phyloP scores from a whole-genome alignment of 2,888 invertebrate genomes.

The Dicyrtoma fusca region DNA sequence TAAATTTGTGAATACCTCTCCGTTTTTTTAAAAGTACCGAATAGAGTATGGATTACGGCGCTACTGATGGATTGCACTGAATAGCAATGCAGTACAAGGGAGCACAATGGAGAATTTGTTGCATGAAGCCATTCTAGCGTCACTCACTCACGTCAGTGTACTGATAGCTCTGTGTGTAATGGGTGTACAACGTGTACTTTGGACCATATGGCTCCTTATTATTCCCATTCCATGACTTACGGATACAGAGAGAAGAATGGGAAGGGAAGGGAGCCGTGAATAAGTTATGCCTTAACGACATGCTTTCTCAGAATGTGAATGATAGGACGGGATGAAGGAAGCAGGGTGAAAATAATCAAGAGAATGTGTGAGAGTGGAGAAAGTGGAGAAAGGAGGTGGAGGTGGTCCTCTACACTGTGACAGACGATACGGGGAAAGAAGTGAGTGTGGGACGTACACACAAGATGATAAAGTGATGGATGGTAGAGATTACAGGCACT shows the following conservation, averaged over 20 bases:
- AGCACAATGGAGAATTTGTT: no score
- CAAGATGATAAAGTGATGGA: constrained; percentile 6
- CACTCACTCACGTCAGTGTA: no score
- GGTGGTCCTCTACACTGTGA: no score
- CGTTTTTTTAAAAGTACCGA: no score
- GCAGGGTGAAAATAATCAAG: constrained; percentile 16
- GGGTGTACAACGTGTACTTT: neutral
- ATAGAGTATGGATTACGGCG: no score
- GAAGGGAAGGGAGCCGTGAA: neutral
- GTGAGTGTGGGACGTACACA: no score
- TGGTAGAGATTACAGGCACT: neutral
- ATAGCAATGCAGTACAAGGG: no score
- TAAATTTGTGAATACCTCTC: no score
- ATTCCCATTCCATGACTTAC: neutral
- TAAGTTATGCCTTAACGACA: constrained; percentile 1
- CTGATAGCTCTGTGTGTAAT: no score
- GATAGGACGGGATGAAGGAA: neutral
- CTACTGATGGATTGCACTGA: no score
- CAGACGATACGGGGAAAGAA: no score
- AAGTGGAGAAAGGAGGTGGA: neutral
- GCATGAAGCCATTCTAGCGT: no score
- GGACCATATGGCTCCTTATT: neutral
- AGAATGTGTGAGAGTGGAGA: neutral
- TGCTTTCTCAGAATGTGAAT: neutral
- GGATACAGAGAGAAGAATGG: neutral